Evolutionary conservation across 2,797 vertebrate species (phyloP).

Genomic region (Periophthalmus magnuspinnatus): DNA sequence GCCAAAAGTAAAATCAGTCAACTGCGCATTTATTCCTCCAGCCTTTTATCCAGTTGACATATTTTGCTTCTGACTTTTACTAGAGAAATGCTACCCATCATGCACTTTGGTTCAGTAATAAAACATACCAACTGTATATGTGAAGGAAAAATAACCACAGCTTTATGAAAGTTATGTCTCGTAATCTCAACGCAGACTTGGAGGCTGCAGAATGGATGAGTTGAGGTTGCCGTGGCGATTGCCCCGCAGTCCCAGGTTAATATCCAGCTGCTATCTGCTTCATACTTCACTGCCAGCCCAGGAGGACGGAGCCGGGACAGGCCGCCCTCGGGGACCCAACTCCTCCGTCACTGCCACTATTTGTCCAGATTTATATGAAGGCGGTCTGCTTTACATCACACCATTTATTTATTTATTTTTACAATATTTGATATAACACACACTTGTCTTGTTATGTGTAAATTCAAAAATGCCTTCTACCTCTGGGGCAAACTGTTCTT

Average conservation of each 20-base stretch:
- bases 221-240: conserved; percentile 36
- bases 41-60: too few species aligned
- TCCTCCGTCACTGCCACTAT: conserved; percentile 50
- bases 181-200: conserved; percentile 10
- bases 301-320: conserved; percentile 40
- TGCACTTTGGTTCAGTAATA: too few species aligned
- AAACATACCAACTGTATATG: background rate
- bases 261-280: conserved; percentile 63
- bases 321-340: conserved; percentile 39
- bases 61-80: too few species aligned
- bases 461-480: background rate
- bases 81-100: too few species aligned
- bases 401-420: conserved; percentile 7
- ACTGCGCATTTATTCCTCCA: too few species aligned
- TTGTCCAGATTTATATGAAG: conserved; percentile 36
- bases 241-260: conserved; percentile 50
- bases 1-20: too few species aligned
- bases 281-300: conserved; percentile 54
- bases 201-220: conserved; percentile 33
- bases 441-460: conserved; percentile 1
- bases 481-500: conserved; percentile 13
- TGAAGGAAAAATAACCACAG: background rate
- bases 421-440: conserved; percentile 19
- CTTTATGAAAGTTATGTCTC: background rate
- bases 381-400: background rate